phyloP scores from a whole-genome alignment of 2,888 invertebrate genomes.

The Alloscopus bannaensis region DNA sequence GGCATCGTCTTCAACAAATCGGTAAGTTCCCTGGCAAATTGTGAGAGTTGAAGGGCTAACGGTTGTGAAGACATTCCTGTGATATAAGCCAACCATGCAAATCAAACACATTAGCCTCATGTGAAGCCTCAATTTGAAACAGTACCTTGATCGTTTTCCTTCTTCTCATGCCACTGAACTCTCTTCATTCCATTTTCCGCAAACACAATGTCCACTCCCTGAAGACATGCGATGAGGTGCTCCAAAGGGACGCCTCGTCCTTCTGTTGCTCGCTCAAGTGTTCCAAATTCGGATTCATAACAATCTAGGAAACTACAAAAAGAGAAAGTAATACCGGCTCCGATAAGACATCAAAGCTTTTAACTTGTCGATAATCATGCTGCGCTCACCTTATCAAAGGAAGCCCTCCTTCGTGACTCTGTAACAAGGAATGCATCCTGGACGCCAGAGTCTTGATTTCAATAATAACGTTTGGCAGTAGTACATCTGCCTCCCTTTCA shows the following conservation, averaged over 20 bases:
- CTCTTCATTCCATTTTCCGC: conserved; percentile 79
- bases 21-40: conserved; percentile 91
- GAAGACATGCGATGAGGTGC: conserved; percentile 89
- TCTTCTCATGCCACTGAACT: conserved; percentile 76
- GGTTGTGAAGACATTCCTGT: conserved; percentile 16
- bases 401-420: conserved; percentile 85
- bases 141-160: conserved; percentile 58
- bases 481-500: conserved; percentile 81
- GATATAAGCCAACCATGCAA: too few species aligned
- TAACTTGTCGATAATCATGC: conserved; percentile 40
- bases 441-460: conserved; percentile 80
- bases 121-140: not conserved
- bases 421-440: conserved; percentile 82
- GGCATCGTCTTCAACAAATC: conserved; percentile 89
- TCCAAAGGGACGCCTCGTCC: conserved; percentile 90
- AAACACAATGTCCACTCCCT: conserved; percentile 81
- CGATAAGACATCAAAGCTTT: conserved; percentile 11
- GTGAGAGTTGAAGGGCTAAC: conserved; percentile 79
- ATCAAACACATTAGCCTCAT: too few species aligned
- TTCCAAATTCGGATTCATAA: conserved; percentile 85
- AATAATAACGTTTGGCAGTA: conserved; percentile 79
- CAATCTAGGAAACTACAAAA: conserved; percentile 84
- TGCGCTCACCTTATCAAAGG: conserved; percentile 85
- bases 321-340: conserved; percentile 6
- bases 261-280: conserved; percentile 77